phyloP scores from a whole-genome alignment of 2,113 vertebrate species.

The Galeopterus variegatus region DNA sequence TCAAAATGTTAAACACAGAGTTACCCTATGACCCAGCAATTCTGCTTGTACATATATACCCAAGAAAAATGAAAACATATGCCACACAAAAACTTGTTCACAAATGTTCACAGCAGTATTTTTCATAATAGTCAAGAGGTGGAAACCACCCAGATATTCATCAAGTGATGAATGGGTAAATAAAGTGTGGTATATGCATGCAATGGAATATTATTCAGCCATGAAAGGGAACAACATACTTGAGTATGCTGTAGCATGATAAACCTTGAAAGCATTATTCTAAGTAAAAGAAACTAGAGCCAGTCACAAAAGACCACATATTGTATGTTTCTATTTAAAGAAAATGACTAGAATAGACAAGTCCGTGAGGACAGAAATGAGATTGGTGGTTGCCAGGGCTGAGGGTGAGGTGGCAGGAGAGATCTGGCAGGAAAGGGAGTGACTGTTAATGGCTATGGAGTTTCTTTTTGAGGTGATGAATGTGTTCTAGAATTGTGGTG shows the following conservation, averaged over 20 bases:
- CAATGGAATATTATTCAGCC: not conserved
- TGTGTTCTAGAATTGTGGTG: constrained; percentile 17
- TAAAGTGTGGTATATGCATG: not conserved
- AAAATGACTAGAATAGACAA: not conserved
- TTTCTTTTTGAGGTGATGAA: not conserved
- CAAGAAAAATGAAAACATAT: constrained; percentile 23
- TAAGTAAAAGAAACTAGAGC: constrained; percentile 53
- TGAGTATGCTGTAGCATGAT: not conserved
- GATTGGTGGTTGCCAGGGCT: not conserved
- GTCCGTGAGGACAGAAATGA: not conserved
- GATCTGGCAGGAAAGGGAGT: not conserved
- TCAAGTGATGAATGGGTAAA: not conserved
- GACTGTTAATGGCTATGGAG: not conserved
- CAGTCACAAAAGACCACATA: not conserved
- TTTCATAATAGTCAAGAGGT: not conserved
- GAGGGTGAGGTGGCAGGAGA: not conserved
- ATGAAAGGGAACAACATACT: not conserved
- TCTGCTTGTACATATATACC: not conserved
- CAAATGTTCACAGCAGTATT: not conserved
- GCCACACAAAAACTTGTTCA: not conserved
- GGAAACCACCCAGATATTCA: not conserved
- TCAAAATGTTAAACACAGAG: constrained; percentile 6
- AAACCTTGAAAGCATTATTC: not conserved
- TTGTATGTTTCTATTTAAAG: not conserved
- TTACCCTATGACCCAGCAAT: not conserved